These are phyloP conservation scores for Himalopsyche kuldschensis DNA, from an alignment of 2,888 invertebrate genomes.

Conservation along the genomic window DNA sequence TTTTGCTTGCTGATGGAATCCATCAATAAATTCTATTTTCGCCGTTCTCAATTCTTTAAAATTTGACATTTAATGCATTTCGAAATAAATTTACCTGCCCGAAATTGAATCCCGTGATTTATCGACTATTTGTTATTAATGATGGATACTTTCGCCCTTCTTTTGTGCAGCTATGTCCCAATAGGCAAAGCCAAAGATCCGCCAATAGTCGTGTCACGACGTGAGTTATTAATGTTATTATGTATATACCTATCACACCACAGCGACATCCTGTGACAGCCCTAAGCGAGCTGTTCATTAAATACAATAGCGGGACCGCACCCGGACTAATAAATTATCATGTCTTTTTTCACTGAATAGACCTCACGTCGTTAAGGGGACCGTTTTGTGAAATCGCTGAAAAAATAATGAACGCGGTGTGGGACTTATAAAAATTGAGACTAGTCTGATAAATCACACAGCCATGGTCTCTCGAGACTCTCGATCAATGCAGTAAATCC, in stretches of 20 bases:
- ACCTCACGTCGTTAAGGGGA: slow-evolving; percentile 21
- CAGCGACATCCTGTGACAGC: background rate
- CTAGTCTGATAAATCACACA: background rate
- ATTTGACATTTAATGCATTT: background rate
- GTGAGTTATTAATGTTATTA: slow-evolving; percentile 9
- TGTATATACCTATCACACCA: background rate
- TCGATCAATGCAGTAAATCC: too few relatives aligned
- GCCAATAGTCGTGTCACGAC: slow-evolving; percentile 16
- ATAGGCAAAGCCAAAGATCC: background rate
- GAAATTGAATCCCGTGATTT: background rate
- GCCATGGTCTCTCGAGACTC: too few relatives aligned
- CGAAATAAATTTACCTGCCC: background rate
- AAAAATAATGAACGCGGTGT: slow-evolving; percentile 27
- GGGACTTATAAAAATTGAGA: slow-evolving; percentile 2
- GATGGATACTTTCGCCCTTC: background rate
- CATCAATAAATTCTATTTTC: background rate
- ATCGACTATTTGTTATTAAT: background rate
- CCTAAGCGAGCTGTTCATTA: background rate
- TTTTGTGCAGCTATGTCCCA: background rate
- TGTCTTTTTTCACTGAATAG: slow-evolving; percentile 20
- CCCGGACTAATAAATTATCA: slow-evolving; percentile 24
- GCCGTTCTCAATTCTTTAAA: background rate
- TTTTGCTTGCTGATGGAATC: background rate
- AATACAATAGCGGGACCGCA: background rate
- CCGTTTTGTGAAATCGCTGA: slow-evolving; percentile 24